Base-by-base conservation (phyloP, 2,888 invertebrate species). In the Omphaloscelis lunosa region DNA sequence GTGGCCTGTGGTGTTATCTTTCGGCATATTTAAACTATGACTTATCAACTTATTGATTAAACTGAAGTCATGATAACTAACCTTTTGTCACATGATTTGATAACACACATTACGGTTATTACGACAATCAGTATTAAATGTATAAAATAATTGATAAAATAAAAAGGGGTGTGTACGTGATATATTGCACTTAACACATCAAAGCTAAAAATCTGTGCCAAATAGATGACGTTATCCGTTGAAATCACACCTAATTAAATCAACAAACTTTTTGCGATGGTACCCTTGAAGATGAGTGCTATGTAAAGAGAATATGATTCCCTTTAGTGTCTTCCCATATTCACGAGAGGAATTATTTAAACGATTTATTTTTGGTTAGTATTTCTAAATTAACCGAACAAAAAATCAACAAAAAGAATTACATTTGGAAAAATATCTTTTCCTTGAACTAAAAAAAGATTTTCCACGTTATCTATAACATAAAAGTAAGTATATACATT, bases 91-190 rank as follows among this genome's bases (percentile, higher is more conserved):
- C 51, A 51, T 41, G 41, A 9, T 34, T 12, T 41, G 20, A 72
- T 77, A 74, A 51, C n/a, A 56, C 11, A 48, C 9, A 29, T 15
- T 51, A 27, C 5, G 53, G 17, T 66, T 61, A 61, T 45, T 15
- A 34, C 2, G 7, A 73, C 48, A 20, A 39, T 41, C 29, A 75
- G n/a, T 75, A 27, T 23, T 27, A 17, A 41, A 41, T 56, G 8
- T 51, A 23, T 27, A 62, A n/a, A 62, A 4, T 41, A 15, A 27
- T 11, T 59, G 34, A 67, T 65, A 45, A 67, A 48, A 4, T 1
- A 2, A 20, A 15, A 45, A 65, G 56, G 65, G 59, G 73, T 66
- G 69, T 74, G 67, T 70, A 85, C 85, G 70, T 82, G 82, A 81
- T 51, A 41, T 6, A 9, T 27, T 2, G 39, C 75, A 71, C 23